Percentiles rank a stretch among this genome's conserved stretches.
Conservation (phyloP, 2,797 vertebrate species). For the Melanotaenia boesemani region DNA sequence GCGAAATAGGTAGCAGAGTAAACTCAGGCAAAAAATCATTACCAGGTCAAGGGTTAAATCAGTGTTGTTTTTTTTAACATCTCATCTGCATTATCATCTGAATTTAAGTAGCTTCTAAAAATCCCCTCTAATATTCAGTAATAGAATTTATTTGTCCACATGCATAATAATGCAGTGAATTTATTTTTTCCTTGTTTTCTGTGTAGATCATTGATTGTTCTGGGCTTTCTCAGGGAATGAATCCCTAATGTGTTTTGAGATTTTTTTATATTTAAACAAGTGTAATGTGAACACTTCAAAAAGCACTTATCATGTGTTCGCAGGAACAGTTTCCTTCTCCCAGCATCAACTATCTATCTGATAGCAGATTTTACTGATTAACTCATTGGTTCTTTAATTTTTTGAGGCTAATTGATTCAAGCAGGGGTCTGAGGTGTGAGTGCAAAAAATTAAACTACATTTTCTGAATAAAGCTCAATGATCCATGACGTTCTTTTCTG, state of each 20-base stretch:
- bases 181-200: neutral
- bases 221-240: no score
- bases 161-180: neutral
- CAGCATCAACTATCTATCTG: slow-evolving; percentile 2
- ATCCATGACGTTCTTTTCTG: neutral
- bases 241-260: neutral
- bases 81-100: neutral
- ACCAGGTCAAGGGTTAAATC: neutral
- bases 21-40: slow-evolving; percentile 1
- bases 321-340: neutral
- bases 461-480: neutral
- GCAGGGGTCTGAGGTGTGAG: neutral
- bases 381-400: neutral
- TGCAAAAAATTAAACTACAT: neutral
- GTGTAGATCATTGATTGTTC: neutral
- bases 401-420: neutral
- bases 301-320: slow-evolving; percentile 39
- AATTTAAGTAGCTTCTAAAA: neutral
- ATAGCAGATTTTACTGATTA: neutral
- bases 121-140: neutral
- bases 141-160: neutral
- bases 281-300: slow-evolving; percentile 40
- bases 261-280: neutral
- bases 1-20: slow-evolving; percentile 25
- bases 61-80: neutral